Evolutionary conservation across 2,113 vertebrate genomes (phyloP).

Genomic region (Oceanodroma tethys): DNA sequence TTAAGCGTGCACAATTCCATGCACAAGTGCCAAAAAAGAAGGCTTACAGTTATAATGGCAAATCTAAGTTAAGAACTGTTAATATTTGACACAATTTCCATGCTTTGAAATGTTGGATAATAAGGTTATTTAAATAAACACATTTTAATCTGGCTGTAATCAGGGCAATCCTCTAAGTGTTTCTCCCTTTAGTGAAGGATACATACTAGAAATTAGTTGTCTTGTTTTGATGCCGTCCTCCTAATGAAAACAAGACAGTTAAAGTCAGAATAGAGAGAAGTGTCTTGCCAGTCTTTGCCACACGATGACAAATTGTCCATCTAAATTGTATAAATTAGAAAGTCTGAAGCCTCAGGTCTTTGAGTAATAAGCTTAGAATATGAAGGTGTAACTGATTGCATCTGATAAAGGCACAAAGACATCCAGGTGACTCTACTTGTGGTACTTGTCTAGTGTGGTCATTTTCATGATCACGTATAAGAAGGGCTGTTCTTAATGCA

Average conservation of each 20-base stretch:
- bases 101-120: background rate
- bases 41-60: background rate
- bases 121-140: constrained; percentile 13
- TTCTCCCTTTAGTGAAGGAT: background rate
- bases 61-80: background rate
- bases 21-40: background rate
- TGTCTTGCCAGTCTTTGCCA: background rate
- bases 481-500: background rate
- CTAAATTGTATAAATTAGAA: background rate
- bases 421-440: background rate
- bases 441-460: background rate
- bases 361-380: background rate
- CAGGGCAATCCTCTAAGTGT: background rate
- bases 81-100: background rate
- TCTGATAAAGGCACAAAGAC: background rate
- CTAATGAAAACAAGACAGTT: background rate
- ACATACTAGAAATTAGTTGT: background rate
- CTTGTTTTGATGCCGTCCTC: background rate
- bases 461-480: background rate
- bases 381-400: background rate
- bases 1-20: background rate
- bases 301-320: background rate
- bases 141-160: background rate
- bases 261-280: background rate
- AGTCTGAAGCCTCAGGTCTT: background rate